A percentile compares a stretch with the other conserved stretches of the same genome.
These are phyloP conservation scores for Plagodis pulveraria DNA, from an alignment of 2,888 invertebrate genomes.

Conservation along the genomic window DNA sequence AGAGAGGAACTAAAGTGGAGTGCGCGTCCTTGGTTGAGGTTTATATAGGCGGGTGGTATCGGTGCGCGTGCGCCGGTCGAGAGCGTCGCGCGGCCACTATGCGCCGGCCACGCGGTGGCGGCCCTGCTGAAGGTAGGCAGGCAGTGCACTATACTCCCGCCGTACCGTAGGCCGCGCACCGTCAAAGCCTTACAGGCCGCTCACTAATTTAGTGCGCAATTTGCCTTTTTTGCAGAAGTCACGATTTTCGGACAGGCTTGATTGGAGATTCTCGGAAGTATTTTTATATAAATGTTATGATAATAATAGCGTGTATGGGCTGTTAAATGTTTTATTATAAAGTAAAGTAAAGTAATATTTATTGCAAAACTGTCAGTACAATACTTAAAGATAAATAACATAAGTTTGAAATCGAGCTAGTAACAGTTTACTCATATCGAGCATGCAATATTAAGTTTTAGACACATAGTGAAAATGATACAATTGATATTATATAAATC, in stretches of 20 bases:
- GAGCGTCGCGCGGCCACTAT: conserved; percentile 71
- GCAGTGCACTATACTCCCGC: conserved; percentile 65
- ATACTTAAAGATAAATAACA: too few species aligned
- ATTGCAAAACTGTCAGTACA: too few species aligned
- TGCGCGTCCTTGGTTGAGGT: conserved; percentile 51
- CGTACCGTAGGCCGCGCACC: conserved; percentile 60
- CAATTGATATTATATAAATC: too few species aligned
- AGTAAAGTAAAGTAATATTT: too few species aligned
- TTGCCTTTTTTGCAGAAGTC: conserved; percentile 23
- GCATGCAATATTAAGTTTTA: too few species aligned
- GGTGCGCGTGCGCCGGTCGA: conserved; percentile 72
- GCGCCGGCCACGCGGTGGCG: conserved; percentile 31
- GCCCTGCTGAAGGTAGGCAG: conserved; percentile 37
- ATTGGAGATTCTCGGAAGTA: not conserved
- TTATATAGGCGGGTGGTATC: conserved; percentile 68
- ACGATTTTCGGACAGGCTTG: not conserved
- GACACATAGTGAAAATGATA: too few species aligned
- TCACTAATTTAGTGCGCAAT: conserved; percentile 41
- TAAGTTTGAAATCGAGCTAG: too few species aligned
- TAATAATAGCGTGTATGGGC: too few species aligned
- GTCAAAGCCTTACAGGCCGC: conserved; percentile 59
- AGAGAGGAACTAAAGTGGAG: conserved; percentile 38
- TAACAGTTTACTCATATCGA: too few species aligned
- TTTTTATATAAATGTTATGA: too few species aligned
- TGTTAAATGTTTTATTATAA: too few species aligned